Evolutionary conservation across 2,888 invertebrate genomes (phyloP).

Genomic region (Luffia ferchaultella): DNA sequence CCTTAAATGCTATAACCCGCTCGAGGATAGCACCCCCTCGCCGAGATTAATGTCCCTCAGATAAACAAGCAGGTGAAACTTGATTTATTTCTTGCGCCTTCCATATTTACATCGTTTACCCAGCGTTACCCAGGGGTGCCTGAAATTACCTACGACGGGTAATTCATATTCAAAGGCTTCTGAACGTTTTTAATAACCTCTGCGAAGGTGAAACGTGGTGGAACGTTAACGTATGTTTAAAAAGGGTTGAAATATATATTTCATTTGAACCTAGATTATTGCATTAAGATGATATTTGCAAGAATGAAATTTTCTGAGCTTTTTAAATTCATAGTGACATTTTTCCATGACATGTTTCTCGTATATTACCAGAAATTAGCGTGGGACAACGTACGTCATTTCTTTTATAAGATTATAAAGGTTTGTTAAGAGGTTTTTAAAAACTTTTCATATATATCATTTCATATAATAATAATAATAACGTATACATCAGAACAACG

Average conservation of each 20-base stretch:
- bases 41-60: not conserved
- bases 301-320: too few species aligned
- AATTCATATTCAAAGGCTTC: not conserved
- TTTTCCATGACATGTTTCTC: too few species aligned
- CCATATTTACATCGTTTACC: not conserved
- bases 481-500: too few species aligned
- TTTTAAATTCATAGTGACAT: too few species aligned
- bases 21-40: not conserved
- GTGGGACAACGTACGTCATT: too few species aligned
- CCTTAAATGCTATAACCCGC: not conserved
- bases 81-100: not conserved
- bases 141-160: not conserved
- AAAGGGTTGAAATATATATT: not conserved
- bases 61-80: not conserved
- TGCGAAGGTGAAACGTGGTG: not conserved
- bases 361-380: too few species aligned
- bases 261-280: too few species aligned
- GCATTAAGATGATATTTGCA: too few species aligned
- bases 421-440: too few species aligned
- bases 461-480: too few species aligned
- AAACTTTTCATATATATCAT: too few species aligned
- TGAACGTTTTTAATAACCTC: not conserved
- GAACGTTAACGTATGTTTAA: not conserved
- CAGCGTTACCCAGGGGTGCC: not conserved
- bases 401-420: too few species aligned